Percentiles rank a stretch among this genome's conserved stretches.
Evolutionary conservation across 2,113 vertebrate species (phyloP).

Genomic region (Caloenas nicobarica): DNA sequence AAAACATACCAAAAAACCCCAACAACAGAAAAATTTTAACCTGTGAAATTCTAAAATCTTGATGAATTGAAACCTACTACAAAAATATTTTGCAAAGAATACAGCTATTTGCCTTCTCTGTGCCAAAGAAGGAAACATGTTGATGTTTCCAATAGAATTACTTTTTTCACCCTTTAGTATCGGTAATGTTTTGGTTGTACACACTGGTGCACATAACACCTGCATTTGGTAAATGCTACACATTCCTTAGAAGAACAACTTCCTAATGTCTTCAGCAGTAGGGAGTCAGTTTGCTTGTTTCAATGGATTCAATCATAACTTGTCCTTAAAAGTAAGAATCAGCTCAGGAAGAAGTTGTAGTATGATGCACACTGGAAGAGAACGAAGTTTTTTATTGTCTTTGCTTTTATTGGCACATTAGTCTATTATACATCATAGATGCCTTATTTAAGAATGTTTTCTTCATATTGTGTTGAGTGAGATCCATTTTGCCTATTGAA

Average conservation of each 20-base stretch:
- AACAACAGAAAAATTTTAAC: neutral
- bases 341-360: neutral
- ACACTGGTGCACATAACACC: neutral
- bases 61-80: neutral
- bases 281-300: neutral
- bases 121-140: neutral
- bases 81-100: neutral
- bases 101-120: neutral
- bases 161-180: neutral
- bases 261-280: neutral
- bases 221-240: neutral
- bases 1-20: too few relatives aligned
- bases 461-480: neutral
- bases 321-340: neutral
- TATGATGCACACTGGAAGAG: neutral
- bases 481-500: neutral
- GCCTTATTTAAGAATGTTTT: neutral
- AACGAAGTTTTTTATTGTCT: neutral
- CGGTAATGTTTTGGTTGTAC: neutral
- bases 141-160: neutral
- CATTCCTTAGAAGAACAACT: neutral
- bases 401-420: neutral
- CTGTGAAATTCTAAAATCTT: neutral
- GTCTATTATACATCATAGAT: neutral
- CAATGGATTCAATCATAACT: neutral